These are phyloP conservation scores for Aphrophora alni DNA, from an alignment of 2,888 invertebrate genomes.

Conservation along the genomic window DNA sequence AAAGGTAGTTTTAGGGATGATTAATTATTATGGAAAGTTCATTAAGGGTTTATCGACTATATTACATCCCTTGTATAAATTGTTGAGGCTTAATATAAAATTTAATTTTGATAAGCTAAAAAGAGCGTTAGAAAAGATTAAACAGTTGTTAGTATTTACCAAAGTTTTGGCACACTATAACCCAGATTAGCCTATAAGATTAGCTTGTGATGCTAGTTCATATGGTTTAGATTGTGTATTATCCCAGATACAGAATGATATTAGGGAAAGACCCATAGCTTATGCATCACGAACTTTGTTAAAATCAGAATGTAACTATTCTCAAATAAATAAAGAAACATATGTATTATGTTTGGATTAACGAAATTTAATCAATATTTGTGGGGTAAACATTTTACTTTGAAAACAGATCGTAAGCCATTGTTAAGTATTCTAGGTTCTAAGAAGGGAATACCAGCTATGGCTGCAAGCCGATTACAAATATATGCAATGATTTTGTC, in stretches of 20 bases:
- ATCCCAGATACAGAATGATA: conserved; percentile 3
- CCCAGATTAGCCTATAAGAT: conserved; percentile 1
- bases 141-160: conserved; percentile 10
- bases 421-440: conserved; percentile 25
- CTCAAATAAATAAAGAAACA: conserved; percentile 23
- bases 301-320: conserved; percentile 15
- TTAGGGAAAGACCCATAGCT: conserved; percentile 12
- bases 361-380: conserved; percentile 28
- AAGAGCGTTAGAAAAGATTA: conserved; percentile 13
- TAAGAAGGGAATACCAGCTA: conserved; percentile 16
- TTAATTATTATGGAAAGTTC: conserved; percentile 17
- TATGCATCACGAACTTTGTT: conserved; percentile 12
- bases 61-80: conserved; percentile 10
- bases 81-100: background rate
- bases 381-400: conserved; percentile 21
- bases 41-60: conserved; percentile 2
- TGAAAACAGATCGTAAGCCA: conserved; percentile 19
- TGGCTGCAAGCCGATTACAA: conserved; percentile 18
- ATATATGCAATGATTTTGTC: conserved; percentile 21
- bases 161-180: conserved; percentile 18
- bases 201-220: conserved; percentile 9
- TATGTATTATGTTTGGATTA: conserved; percentile 19
- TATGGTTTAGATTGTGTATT: conserved; percentile 19
- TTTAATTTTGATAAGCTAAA: background rate
- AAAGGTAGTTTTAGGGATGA: background rate